Conservation (phyloP, 2,888 invertebrate genomes). For the Linyphia triangularis region DNA sequence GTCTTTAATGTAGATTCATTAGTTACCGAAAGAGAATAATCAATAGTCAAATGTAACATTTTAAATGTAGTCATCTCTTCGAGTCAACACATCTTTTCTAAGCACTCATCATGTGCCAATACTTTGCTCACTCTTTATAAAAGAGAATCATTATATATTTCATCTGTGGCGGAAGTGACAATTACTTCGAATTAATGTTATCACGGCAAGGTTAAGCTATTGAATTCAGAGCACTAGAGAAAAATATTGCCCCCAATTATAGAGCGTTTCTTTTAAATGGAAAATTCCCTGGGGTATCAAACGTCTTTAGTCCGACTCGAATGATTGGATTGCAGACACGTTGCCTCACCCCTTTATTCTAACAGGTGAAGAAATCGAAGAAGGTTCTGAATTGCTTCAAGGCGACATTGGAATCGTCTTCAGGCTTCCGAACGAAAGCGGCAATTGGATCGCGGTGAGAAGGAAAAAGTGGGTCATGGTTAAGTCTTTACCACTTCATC, state of each 20-base stretch:
- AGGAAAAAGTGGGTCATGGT: slow-evolving; percentile 52
- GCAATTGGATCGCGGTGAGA: slow-evolving; percentile 50
- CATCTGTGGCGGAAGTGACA: neutral
- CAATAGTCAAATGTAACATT: too few relatives aligned
- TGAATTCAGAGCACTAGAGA: neutral
- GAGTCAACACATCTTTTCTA: too few relatives aligned
- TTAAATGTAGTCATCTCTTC: too few relatives aligned
- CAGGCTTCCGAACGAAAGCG: neutral
- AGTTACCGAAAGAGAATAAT: too few relatives aligned
- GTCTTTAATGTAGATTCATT: too few relatives aligned
- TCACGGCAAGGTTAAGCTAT: neutral
- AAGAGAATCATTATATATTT: neutral
- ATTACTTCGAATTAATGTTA: neutral
- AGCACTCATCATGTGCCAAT: too few relatives aligned
- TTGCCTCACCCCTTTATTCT: slow-evolving; percentile 36
- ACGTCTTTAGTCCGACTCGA: neutral
- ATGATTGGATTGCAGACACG: neutral
- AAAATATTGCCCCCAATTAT: neutral
- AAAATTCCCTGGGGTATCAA: neutral
- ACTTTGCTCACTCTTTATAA: too few relatives aligned
- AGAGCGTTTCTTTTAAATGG: neutral
- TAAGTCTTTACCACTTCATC: slow-evolving; percentile 50
- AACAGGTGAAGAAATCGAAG: slow-evolving; percentile 34
- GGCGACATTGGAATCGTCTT: neutral
- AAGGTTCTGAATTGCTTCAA: slow-evolving; percentile 19